phyloP scores from a whole-genome alignment of 2,888 invertebrate genomes.

The Platerodrilus igneus region DNA sequence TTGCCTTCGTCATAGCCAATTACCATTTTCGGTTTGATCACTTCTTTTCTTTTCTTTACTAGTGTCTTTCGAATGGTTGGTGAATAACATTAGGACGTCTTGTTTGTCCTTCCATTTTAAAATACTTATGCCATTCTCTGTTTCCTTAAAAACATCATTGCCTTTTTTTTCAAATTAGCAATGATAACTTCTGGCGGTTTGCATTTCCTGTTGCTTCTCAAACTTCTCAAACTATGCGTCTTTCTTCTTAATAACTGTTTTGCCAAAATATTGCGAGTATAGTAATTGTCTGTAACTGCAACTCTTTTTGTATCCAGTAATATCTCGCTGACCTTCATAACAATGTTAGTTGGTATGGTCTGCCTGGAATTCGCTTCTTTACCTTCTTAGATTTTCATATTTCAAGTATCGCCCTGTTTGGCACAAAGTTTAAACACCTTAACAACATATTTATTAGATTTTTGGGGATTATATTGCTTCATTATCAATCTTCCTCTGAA shows the following conservation, averaged over 20 bases:
- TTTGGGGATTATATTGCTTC: too few relatives aligned
- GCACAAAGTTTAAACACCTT: too few relatives aligned
- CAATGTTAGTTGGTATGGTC: constrained; percentile 14
- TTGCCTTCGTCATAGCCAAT: constrained; percentile 28
- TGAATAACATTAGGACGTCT: too few relatives aligned
- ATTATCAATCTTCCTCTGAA: too few relatives aligned
- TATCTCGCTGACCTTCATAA: too few relatives aligned
- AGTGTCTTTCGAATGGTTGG: too few relatives aligned
- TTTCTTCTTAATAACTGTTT: constrained; percentile 17
- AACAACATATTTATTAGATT: too few relatives aligned
- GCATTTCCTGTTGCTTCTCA: constrained; percentile 26
- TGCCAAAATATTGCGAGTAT: too few relatives aligned
- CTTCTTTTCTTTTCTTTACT: constrained; percentile 20
- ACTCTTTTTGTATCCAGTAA: too few relatives aligned
- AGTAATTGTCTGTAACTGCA: constrained; percentile 19
- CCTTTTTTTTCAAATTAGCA: constrained; percentile 15
- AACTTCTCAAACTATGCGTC: constrained; percentile 26
- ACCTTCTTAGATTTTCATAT: constrained; percentile 21
- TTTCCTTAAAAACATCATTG: constrained; percentile 11
- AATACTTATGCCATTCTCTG: constrained; percentile 20
- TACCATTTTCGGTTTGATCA: constrained; percentile 19
- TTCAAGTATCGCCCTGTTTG: too few relatives aligned
- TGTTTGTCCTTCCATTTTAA: constrained; percentile 30
- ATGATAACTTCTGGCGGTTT: constrained; percentile 23
- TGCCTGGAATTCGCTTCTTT: constrained; percentile 13